Conservation (phyloP, 2,113 vertebrate genomes). For the Meriones unguiculatus region DNA sequence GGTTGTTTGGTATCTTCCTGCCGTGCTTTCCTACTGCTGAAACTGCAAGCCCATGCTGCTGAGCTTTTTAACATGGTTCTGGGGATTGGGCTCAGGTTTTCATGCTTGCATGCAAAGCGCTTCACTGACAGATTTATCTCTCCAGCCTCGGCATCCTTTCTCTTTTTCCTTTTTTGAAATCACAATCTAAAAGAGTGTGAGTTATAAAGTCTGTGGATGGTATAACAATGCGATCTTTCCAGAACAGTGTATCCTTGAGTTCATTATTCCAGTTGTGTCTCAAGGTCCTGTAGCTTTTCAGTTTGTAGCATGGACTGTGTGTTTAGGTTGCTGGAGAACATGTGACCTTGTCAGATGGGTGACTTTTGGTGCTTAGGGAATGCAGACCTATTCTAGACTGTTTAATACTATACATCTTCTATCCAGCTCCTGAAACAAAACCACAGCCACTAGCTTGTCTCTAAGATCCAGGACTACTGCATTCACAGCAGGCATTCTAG, state of each 20-base stretch:
- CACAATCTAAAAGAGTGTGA: neutral
- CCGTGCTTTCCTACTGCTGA: neutral
- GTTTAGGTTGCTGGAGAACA: neutral
- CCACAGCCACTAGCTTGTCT: neutral
- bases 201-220: slow-evolving; percentile 36
- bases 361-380: neutral
- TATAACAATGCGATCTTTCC: slow-evolving; percentile 15
- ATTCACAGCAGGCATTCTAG: neutral
- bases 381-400: neutral
- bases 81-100: neutral
- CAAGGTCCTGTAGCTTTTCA: neutral
- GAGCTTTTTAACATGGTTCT: neutral
- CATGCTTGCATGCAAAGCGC: neutral
- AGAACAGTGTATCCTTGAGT: slow-evolving; percentile 11
- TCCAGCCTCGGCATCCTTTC: neutral
- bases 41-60: neutral
- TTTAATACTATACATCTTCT: neutral
- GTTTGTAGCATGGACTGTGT: neutral
- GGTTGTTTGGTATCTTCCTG: neutral
- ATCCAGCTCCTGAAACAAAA: neutral
- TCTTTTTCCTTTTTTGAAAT: neutral
- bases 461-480: neutral
- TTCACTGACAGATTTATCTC: neutral
- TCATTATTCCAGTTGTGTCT: neutral
- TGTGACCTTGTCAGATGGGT: slow-evolving; percentile 11